Evolutionary conservation across 2,888 invertebrate species (phyloP).

Genomic region (Bibio marci): DNA sequence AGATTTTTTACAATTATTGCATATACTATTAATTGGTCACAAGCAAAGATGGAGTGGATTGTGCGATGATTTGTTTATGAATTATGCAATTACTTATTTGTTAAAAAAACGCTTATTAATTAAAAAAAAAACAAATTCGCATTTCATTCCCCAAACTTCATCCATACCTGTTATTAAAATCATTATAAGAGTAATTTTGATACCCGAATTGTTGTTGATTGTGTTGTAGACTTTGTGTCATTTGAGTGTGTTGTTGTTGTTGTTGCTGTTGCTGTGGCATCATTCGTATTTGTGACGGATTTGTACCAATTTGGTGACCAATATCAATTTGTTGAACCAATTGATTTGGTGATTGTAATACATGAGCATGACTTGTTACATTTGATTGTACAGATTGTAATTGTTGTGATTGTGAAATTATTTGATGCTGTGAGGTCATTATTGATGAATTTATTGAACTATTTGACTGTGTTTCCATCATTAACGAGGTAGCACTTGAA

Average conservation of each 20-base stretch:
- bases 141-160: constrained; percentile 4
- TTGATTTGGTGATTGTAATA: too few relatives aligned
- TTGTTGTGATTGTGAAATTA: too few relatives aligned
- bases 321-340: too few relatives aligned
- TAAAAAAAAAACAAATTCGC: neutral
- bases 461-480: too few relatives aligned
- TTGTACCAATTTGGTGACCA: too few relatives aligned
- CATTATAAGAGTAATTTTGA: constrained; percentile 6
- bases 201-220: constrained; percentile 6
- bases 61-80: neutral
- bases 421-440: too few relatives aligned
- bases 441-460: too few relatives aligned
- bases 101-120: neutral
- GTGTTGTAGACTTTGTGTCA: neutral
- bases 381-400: neutral
- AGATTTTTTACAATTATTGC: too few relatives aligned
- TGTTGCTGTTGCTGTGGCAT: constrained; percentile 1
- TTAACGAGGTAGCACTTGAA: too few relatives aligned
- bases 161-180: constrained; percentile 9
- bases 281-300: neutral
- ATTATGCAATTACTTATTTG: neutral
- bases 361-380: neutral
- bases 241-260: neutral
- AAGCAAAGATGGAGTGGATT: constrained; percentile 1
- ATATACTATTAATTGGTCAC: neutral